These are phyloP conservation scores for Tetrax tetrax DNA, from an alignment of 2,113 vertebrate species.

Conservation along the genomic window DNA sequence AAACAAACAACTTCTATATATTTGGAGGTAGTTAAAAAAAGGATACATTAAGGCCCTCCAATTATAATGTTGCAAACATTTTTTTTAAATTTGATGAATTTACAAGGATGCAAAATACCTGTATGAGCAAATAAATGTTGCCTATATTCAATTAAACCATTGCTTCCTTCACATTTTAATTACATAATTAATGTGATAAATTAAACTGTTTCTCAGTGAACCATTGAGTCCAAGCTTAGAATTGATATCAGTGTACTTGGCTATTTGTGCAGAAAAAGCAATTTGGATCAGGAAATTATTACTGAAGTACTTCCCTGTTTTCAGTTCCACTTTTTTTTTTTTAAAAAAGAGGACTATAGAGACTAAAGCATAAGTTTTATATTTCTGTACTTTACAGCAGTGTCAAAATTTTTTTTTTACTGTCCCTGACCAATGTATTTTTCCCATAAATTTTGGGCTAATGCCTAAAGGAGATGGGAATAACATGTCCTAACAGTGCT, in stretches of 20 bases:
- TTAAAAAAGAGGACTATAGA: neutral
- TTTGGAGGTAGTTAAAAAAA: slow-evolving; percentile 40
- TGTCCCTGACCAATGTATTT: neutral
- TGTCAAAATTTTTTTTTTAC: neutral
- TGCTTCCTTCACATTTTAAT: slow-evolving; percentile 37
- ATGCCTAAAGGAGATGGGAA: neutral
- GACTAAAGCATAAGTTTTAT: neutral
- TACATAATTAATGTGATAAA: slow-evolving; percentile 62
- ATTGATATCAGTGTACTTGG: neutral
- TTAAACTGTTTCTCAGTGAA: slow-evolving; percentile 37
- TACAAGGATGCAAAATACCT: slow-evolving; percentile 43
- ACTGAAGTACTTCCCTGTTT: neutral
- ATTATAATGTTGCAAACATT: slow-evolving; percentile 34
- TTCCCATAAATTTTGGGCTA: neutral
- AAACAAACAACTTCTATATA: slow-evolving; percentile 51
- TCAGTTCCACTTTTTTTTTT: neutral
- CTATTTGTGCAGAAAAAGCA: slow-evolving; percentile 31
- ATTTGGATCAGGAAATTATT: slow-evolving; percentile 1
- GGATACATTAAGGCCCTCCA: slow-evolving; percentile 45
- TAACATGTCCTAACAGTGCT: neutral
- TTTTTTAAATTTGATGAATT: slow-evolving; percentile 36
- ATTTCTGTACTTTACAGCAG: neutral
- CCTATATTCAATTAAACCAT: slow-evolving; percentile 49
- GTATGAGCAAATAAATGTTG: slow-evolving; percentile 39
- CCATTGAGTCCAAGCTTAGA: neutral